These are phyloP conservation scores for Hybos culiciformis DNA, from an alignment of 2,888 invertebrate species.

Conservation along the genomic window DNA sequence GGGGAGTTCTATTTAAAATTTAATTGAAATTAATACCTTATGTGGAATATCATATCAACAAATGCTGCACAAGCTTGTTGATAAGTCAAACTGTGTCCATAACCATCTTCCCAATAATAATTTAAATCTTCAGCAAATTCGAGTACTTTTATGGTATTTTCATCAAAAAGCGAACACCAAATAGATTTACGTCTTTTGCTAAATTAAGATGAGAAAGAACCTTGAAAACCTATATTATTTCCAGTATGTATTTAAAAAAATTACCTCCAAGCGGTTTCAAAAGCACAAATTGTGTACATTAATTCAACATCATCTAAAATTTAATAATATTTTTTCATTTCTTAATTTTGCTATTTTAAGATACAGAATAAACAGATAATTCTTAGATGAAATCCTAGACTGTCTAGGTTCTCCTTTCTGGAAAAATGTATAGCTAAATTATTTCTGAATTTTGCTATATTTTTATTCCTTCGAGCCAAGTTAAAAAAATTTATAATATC, in stretches of 20 bases:
- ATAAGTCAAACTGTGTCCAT: constrained; percentile 58
- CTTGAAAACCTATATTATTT: no score
- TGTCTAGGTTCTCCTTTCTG: no score
- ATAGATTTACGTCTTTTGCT: constrained; percentile 47
- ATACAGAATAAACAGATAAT: no score
- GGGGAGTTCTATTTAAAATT: no score
- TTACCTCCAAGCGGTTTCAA: constrained; percentile 78
- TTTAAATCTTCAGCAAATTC: constrained; percentile 67
- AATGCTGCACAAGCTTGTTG: constrained; percentile 63
- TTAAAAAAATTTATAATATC: no score
- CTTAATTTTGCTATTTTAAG: no score
- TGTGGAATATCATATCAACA: constrained; percentile 51
- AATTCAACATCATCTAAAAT: constrained; percentile 43
- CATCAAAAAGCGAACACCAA: constrained; percentile 64
- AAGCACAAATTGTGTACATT: constrained; percentile 63
- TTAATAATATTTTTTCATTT: constrained; percentile 12
- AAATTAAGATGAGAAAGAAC: no score
- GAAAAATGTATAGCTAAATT: no score
- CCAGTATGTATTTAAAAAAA: no score
- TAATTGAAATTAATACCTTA: constrained; percentile 43
- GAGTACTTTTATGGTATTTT: constrained; percentile 43
- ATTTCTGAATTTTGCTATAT: no score
- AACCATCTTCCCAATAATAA: constrained; percentile 72
- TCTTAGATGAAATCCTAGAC: no score
- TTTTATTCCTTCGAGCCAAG: no score